Conservation (phyloP, 2,888 invertebrate species). For the Nemapogon koenigi region DNA sequence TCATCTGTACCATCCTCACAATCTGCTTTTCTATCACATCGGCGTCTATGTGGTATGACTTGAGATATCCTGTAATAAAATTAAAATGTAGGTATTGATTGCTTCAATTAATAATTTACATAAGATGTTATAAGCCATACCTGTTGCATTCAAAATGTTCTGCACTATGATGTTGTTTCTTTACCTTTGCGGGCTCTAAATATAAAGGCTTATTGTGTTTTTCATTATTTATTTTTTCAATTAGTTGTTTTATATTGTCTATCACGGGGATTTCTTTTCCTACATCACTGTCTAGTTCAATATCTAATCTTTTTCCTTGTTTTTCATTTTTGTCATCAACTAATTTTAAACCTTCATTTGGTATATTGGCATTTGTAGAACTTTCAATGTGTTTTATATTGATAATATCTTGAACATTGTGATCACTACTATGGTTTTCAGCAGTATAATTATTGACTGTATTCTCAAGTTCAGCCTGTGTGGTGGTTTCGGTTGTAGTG, state of each 20-base stretch:
- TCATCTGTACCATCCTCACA: constrained; percentile 88
- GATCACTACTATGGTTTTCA: too few species aligned
- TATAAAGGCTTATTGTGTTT: too few species aligned
- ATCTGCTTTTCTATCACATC: constrained; percentile 74
- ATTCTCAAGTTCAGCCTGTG: not conserved
- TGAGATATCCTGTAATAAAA: constrained; percentile 68
- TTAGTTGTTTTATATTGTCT: not conserved
- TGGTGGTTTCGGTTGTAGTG: too few species aligned
- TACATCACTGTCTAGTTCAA: constrained; percentile 1
- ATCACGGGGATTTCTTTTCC: not conserved
- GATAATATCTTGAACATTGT: too few species aligned
- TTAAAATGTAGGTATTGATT: constrained; percentile 5
- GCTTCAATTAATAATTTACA: too few species aligned
- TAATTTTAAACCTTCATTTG: not conserved
- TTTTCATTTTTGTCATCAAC: not conserved
- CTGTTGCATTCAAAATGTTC: constrained; percentile 47
- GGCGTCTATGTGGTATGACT: constrained; percentile 60
- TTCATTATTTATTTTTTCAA: constrained; percentile 1
- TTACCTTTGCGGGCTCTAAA: constrained; percentile 32
- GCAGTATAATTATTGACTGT: not conserved
- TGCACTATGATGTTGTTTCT: constrained; percentile 33
- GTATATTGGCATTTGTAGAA: not conserved
- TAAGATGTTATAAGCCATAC: constrained; percentile 26
- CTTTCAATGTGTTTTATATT: not conserved
- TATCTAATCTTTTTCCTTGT: not conserved